Base-by-base conservation (phyloP, 2,797 vertebrate genomes). In the Onychomys leucogaster region DNA sequence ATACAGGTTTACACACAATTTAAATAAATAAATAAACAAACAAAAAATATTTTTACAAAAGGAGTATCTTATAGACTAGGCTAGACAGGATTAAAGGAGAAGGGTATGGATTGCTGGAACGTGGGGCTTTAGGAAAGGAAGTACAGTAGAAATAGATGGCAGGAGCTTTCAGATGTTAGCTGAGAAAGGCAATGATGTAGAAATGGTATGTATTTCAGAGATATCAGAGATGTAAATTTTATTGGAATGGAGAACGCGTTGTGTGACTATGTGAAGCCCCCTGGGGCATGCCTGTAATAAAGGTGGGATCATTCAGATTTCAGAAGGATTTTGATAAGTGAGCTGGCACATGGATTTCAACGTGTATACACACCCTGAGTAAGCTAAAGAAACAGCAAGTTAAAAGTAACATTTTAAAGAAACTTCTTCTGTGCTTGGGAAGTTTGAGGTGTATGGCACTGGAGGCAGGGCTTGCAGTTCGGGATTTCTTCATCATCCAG, bases 351-450 rank as follows among this genome's bases (percentile, higher is more conserved):
- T 83, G 49, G 59, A 89, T 94, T 91, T 92, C 73, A 86, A 65
- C 43, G 75, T 91, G n/a, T 75, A 43, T 61, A 80, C 82, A 46
- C 7, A 76, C 85, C 84, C 84, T 67, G 84, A 95, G 63, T 29
- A 77, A n/a, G 6, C 73, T 27, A 75, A 90, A 88, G 65, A 37
- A 80, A 57, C 78, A 34, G 59, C 46, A 71, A 59, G 61, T 71
- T 95, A 94, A 95, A 96, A 93, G 85, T 91, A 96, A 49, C 67
- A 13, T 52, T 94, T 75, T 80, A 91, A 41, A 92, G 71, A 77
- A 92, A 73, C 82, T 90, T 90, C 93, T 84, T 93, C 59, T 87
- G 23, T 67, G n/a, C 29, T 71, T 57, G 71, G 19, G 41, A 19
- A 52, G 57, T 81, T 82, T 63, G 90, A 78, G 93, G 93, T 61